A percentile compares a stretch with the other conserved stretches of the same genome.
These are phyloP conservation scores for Xestia c-nigrum DNA, from an alignment of 2,888 invertebrate species.

Conservation along the genomic window DNA sequence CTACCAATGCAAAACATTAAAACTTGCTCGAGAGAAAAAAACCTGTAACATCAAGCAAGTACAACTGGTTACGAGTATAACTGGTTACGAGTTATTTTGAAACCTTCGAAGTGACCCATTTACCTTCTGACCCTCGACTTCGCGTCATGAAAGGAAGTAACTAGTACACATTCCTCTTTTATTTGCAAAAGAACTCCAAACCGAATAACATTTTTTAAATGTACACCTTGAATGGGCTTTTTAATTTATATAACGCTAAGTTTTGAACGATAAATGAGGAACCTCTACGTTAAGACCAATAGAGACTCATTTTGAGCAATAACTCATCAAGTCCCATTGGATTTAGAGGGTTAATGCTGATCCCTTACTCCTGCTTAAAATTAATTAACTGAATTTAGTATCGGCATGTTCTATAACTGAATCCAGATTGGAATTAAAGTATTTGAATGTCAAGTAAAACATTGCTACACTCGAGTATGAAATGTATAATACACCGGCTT, in stretches of 20 bases:
- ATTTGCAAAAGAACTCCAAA: conserved; percentile 33
- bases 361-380: background rate
- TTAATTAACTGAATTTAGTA: conserved; percentile 11
- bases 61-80: conserved; percentile 26
- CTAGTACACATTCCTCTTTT: conserved; percentile 49
- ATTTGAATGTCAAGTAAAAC: conserved; percentile 19
- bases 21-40: conserved; percentile 9
- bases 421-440: conserved; percentile 15
- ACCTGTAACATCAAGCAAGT: conserved; percentile 20
- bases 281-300: background rate
- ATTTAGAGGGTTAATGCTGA: background rate
- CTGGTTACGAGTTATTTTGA: conserved; percentile 38
- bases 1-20: background rate
- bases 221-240: conserved; percentile 2
- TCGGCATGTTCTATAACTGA: background rate
- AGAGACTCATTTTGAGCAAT: conserved; percentile 6
- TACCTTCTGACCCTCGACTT: conserved; percentile 50
- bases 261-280: conserved; percentile 5
- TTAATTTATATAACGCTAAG: background rate
- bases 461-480: conserved; percentile 13
- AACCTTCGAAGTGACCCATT: conserved; percentile 56
- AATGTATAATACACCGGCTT: conserved; percentile 29
- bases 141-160: conserved; percentile 51
- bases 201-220: conserved; percentile 23
- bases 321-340: conserved; percentile 13